phyloP scores from a whole-genome alignment of 2,797 vertebrate genomes.

The Sebastolobus altivelis region DNA sequence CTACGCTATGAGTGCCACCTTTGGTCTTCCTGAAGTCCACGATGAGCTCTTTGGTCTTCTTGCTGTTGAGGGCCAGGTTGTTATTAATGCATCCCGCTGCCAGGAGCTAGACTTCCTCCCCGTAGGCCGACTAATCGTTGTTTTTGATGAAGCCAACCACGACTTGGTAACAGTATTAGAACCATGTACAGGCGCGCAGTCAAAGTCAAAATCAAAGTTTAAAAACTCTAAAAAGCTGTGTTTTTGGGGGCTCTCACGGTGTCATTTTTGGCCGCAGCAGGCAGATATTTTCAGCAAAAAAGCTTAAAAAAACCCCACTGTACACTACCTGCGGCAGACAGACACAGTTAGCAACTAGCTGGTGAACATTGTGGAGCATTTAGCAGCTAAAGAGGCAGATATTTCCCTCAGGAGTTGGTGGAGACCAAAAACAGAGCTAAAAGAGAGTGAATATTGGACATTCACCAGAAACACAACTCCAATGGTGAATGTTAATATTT shows the following conservation, averaged over 20 bases:
- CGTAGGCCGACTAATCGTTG: not conserved
- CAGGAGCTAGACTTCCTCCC: no score
- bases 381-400: not conserved
- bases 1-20: no score
- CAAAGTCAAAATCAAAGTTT: not conserved
- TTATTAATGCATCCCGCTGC: not conserved
- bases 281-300: not conserved
- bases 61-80: not conserved
- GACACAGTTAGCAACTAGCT: no score
- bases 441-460: not conserved
- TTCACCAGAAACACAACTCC: not conserved
- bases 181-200: not conserved
- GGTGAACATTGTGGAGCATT: not conserved
- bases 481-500: not conserved
- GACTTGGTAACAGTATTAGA: not conserved
- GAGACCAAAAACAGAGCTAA: not conserved
- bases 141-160: not conserved
- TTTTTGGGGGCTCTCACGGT: not conserved
- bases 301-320: not conserved
- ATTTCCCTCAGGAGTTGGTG: not conserved
- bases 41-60: not conserved
- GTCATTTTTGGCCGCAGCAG: fast-evolving
- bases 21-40: not conserved
- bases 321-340: not conserved
- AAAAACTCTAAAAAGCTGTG: not conserved